Evolutionary conservation across 2,888 invertebrate genomes (phyloP).

Genomic region (Dasysyrphus tricinctus): DNA sequence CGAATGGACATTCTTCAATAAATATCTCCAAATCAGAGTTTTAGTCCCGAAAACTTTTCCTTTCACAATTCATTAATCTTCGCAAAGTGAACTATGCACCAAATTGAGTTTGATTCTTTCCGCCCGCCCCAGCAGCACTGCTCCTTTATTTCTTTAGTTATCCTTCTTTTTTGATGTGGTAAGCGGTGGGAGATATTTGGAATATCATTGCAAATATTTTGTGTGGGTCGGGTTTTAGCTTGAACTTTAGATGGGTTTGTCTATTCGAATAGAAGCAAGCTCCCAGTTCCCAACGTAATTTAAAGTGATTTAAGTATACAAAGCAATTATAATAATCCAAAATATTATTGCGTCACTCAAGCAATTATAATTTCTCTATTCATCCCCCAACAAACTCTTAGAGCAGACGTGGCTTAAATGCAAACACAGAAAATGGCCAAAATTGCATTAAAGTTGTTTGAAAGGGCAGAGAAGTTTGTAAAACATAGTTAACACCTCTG

Average conservation of each 20-base stretch:
- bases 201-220: conserved; percentile 28
- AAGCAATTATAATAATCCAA: conserved; percentile 72
- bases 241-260: conserved; percentile 14
- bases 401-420: conserved; percentile 13
- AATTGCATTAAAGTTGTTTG: conserved; percentile 13
- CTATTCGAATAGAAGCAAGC: not conserved
- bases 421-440: conserved; percentile 4
- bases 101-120: conserved; percentile 39
- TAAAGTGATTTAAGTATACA: conserved; percentile 69
- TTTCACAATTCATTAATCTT: conserved; percentile 74
- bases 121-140: not conserved
- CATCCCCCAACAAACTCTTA: conserved; percentile 36
- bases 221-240: not conserved
- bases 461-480: conserved; percentile 21
- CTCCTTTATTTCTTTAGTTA: not conserved
- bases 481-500: conserved; percentile 37
- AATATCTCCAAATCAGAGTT: conserved; percentile 68
- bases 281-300: conserved; percentile 40
- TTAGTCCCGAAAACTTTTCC: conserved; percentile 65
- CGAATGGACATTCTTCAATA: conserved; percentile 58
- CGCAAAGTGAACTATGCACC: conserved; percentile 56
- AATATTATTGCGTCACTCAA: conserved; percentile 69
- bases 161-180: conserved; percentile 16
- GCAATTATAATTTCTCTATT: conserved; percentile 60
- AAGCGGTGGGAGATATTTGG: not conserved